phyloP scores from a whole-genome alignment of 2,113 vertebrate species.

The Andinoacara biseriatus region DNA sequence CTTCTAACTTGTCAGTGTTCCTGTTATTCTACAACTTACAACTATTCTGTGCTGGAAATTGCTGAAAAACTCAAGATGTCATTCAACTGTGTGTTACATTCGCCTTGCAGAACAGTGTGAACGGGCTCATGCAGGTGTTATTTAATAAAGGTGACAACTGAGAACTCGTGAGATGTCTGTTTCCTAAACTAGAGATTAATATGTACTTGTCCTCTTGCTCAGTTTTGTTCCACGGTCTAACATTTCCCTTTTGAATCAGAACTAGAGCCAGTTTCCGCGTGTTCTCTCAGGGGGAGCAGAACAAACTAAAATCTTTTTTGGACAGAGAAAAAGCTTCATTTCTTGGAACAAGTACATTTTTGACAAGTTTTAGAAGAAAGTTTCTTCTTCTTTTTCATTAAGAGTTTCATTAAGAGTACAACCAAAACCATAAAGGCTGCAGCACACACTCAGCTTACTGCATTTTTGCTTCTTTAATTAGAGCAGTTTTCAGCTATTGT shows the following conservation, averaged over 20 bases:
- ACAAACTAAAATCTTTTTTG: background rate
- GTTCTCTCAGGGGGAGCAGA: background rate
- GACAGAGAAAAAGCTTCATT: background rate
- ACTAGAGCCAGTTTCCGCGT: background rate
- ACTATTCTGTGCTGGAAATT: background rate
- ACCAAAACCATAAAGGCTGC: background rate
- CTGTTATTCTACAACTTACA: background rate
- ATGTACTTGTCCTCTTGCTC: background rate
- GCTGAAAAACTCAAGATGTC: background rate
- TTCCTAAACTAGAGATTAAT: background rate
- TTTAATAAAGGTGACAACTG: background rate
- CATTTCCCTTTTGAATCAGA: background rate
- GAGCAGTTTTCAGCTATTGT: background rate
- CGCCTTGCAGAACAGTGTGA: background rate
- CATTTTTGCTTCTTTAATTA: background rate
- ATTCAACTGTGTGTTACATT: background rate
- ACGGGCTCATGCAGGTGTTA: background rate
- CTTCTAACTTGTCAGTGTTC: background rate
- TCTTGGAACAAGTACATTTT: background rate
- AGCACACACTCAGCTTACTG: background rate
- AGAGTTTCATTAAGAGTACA: background rate
- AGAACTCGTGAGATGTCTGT: background rate
- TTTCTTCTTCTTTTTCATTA: background rate
- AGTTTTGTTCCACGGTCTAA: background rate
- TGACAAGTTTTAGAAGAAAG: background rate